Evolutionary conservation across 2,888 invertebrate genomes (phyloP).

Genomic region (Drosophila maculinotata): DNA sequence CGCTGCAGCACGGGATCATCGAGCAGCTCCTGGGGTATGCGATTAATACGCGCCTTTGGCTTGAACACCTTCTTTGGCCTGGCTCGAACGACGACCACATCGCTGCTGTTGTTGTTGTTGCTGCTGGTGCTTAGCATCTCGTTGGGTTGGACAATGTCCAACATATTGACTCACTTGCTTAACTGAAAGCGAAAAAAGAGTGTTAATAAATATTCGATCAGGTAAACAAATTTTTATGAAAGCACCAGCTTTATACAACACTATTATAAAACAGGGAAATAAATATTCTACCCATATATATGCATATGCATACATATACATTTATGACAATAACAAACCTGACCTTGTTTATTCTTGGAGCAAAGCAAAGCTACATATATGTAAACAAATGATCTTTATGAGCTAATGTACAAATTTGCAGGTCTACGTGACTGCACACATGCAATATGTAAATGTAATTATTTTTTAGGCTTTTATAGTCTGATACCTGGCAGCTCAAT

Average conservation of each 20-base stretch:
- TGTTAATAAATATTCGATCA: not conserved
- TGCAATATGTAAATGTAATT: constrained; percentile 13
- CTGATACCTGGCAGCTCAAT: too few relatives aligned
- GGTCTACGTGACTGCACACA: constrained; percentile 52
- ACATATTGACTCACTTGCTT: constrained; percentile 57
- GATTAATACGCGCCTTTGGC: constrained; percentile 90
- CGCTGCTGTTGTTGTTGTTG: constrained; percentile 46
- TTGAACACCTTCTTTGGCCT: constrained; percentile 93
- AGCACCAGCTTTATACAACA: constrained; percentile 16
- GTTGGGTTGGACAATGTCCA: constrained; percentile 76
- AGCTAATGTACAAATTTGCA: not conserved
- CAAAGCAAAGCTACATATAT: too few relatives aligned
- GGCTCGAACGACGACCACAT: constrained; percentile 89
- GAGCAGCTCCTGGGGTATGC: constrained; percentile 92
- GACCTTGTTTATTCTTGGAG: too few relatives aligned
- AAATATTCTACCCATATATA: too few relatives aligned
- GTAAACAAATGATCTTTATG: not conserved
- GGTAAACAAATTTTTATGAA: not conserved
- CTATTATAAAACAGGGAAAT: not conserved
- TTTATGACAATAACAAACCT: too few relatives aligned
- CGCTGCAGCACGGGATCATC: constrained; percentile 90
- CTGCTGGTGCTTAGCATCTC: constrained; percentile 34
- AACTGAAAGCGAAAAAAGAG: constrained; percentile 14
- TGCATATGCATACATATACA: too few relatives aligned
- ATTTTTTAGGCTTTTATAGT: too few relatives aligned